Base-by-base conservation (phyloP, 2,113 vertebrate genomes). In the Brachionichthys hirsutus region DNA sequence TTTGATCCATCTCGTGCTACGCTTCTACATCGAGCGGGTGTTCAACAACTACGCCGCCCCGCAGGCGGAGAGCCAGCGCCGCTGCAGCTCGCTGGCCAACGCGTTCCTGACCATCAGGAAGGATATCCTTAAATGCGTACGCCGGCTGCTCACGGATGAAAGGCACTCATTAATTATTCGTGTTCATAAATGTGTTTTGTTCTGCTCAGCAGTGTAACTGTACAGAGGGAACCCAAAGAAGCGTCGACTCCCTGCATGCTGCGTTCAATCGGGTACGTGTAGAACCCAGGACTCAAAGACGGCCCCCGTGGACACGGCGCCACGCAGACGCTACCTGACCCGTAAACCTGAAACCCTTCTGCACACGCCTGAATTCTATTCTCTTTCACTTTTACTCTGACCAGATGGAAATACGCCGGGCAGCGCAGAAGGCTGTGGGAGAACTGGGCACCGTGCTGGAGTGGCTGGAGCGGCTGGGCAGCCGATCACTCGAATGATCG, bases 1-100 rank as follows among this genome's bases (percentile, higher is more conserved):
- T 12, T 81, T 97, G 67, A 50, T 93, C 45, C 90, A 63, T 1
- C 91, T 90, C 2, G 72, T 98, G 71, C 86, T 96, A 58, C 84
- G 77, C 6, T 97, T 98, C 90, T 98, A 97, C 0, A 48, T 96
- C 67, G 92, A 94, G 83, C 92, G 85, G 15, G 95, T 98, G 45
- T 98, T 98, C 88, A 89, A 81, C 24, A 90, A 93, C 80, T 94
- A 93, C 35, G 67, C 56, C 22, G 73, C 85, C 11, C 47, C 75
- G 36, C 68, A 86, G 50, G 69, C 84, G 0, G 68, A 82, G 3
- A 79, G 87, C 6, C 88, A 82, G 16, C 86, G 88, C 54, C 84
- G 77, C 75, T 85, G 85, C 63, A 94, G 93, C 17, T 83, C 87
- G 14, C 76, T 96, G 14, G 93, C 93, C 61, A 96, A 95, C 40